A percentile compares a stretch with the other conserved stretches of the same genome.
These are phyloP conservation scores for Caenorhabditis latens DNA, from an alignment of 1,140 invertebrate species.

Conservation along the genomic window DNA sequence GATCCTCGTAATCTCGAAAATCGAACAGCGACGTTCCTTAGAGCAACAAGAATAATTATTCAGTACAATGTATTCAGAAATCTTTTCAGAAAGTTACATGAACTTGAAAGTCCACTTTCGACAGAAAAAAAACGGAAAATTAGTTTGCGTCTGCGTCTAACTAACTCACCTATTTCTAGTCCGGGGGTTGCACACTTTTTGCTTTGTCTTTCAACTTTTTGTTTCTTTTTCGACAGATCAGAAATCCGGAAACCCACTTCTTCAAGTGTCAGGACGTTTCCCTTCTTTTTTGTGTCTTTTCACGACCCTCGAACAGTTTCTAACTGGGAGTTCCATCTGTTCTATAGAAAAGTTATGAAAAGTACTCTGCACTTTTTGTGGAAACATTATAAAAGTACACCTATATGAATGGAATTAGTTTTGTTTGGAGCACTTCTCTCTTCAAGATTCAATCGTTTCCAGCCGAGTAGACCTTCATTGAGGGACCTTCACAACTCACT, in stretches of 20 bases:
- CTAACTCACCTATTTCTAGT: not conserved
- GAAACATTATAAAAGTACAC: slow-evolving; percentile 15
- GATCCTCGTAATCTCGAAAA: no score
- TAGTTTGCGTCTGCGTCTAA: slow-evolving; percentile 19
- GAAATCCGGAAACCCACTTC: not conserved
- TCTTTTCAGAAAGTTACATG: slow-evolving; percentile 12
- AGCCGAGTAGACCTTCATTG: slow-evolving; percentile 50
- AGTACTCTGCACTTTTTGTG: not conserved
- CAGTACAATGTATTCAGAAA: not conserved
- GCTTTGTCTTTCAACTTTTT: slow-evolving; percentile 20
- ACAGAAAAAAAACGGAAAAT: not conserved
- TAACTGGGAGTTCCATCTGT: no score
- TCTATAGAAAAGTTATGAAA: not conserved
- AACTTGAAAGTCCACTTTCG: not conserved
- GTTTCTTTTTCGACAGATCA: not conserved
- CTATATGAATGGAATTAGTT: slow-evolving; percentile 14
- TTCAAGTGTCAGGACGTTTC: no score
- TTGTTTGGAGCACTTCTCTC: not conserved
- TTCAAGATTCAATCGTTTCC: slow-evolving; percentile 8
- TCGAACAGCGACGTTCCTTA: no score
- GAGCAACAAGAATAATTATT: no score
- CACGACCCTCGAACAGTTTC: no score
- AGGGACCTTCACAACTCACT: slow-evolving; percentile 19
- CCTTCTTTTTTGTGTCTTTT: no score
- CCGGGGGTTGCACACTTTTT: not conserved